Conservation (phyloP, 92 coral and sea anemone genomes). For the Zoanthus sociatus region DNA sequence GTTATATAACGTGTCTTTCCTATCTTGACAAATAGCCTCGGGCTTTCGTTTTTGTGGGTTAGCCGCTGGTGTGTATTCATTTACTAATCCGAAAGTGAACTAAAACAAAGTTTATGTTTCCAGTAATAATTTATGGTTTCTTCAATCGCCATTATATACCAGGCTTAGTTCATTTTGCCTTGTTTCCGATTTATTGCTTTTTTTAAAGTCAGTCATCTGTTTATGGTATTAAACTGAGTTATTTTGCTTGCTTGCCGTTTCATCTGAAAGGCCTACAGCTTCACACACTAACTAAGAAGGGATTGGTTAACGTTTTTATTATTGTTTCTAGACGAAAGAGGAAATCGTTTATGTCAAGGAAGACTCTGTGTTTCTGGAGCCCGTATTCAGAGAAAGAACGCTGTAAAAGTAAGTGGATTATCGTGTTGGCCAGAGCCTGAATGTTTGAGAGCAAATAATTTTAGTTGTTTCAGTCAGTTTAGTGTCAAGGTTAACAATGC, state of each 20-base stretch:
- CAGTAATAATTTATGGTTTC: neutral
- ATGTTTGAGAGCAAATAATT: neutral
- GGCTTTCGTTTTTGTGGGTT: constrained; percentile 7
- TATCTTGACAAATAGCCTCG: neutral
- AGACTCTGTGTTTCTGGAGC: constrained; percentile 75
- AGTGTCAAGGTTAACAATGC: neutral
- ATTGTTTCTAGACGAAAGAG: constrained; percentile 48
- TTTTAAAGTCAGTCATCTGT: neutral
- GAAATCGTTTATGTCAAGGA: constrained; percentile 72
- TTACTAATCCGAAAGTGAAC: neutral
- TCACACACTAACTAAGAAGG: neutral
- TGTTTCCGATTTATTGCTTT: too few species aligned
- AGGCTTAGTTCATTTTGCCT: too few species aligned
- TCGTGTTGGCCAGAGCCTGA: neutral
- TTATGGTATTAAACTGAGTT: too few species aligned
- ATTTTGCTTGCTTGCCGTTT: too few species aligned
- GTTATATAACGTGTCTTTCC: neutral
- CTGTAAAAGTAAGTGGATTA: constrained; percentile 74
- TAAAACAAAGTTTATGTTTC: neutral
- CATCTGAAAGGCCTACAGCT: neutral
- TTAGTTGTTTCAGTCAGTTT: neutral
- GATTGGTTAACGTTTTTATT: neutral
- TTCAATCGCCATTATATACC: neutral
- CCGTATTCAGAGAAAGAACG: constrained; percentile 69
- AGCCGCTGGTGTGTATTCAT: neutral